Evolutionary conservation across 2,797 vertebrate species (phyloP).

Genomic region (Pseudomugil tenellus): DNA sequence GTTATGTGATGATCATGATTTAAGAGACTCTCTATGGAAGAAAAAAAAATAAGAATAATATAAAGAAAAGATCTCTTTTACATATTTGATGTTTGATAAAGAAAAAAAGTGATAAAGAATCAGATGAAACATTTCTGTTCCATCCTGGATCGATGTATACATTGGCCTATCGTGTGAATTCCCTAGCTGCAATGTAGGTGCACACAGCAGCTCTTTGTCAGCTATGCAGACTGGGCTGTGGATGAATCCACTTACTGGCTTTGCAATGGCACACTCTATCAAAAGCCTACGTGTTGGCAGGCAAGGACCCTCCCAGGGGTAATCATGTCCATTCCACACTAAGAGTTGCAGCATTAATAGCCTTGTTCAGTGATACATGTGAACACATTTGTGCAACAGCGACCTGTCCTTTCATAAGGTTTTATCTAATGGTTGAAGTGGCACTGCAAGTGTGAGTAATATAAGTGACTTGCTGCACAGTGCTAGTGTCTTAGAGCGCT

Average conservation of each 20-base stretch:
- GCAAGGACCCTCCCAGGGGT: slow-evolving; percentile 52
- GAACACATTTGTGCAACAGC: slow-evolving; percentile 41
- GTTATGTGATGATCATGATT: neutral
- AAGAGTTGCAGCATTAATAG: slow-evolving; percentile 46
- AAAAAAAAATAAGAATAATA: too few species aligned
- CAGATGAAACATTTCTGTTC: slow-evolving; percentile 1
- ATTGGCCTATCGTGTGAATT: slow-evolving; percentile 40
- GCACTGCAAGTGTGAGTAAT: slow-evolving; percentile 27
- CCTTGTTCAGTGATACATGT: slow-evolving; percentile 42
- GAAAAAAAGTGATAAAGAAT: neutral
- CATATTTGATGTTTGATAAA: neutral
- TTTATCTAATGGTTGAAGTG: slow-evolving; percentile 49
- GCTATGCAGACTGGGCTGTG: slow-evolving; percentile 48
- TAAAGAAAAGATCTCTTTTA: neutral
- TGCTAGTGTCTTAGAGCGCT: slow-evolving; percentile 23
- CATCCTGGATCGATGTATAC: slow-evolving; percentile 17
- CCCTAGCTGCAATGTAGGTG: slow-evolving; percentile 32
- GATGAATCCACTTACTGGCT: slow-evolving; percentile 55
- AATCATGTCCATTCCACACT: slow-evolving; percentile 57
- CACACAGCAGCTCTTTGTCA: slow-evolving; percentile 56
- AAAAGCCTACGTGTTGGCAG: slow-evolving; percentile 65
- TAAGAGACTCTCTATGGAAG: neutral
- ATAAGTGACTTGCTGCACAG: slow-evolving; percentile 24
- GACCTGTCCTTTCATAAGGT: slow-evolving; percentile 35
- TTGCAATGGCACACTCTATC: slow-evolving; percentile 57